These are phyloP conservation scores for Brachymystax lenok DNA, from an alignment of 2,797 vertebrate species.

Conservation along the genomic window DNA sequence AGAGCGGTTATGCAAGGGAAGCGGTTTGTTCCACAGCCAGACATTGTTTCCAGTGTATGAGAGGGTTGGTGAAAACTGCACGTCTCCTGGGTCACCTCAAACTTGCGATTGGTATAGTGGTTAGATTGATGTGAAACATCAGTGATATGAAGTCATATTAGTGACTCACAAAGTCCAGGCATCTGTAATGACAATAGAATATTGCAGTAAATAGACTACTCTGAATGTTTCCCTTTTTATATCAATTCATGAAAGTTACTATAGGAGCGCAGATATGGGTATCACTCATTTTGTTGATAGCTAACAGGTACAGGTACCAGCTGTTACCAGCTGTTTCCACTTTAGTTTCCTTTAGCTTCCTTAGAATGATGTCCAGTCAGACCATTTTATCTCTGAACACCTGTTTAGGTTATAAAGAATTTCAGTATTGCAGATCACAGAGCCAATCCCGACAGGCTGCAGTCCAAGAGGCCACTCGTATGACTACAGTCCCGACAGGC, in stretches of 20 bases:
- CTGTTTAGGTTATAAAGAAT: background rate
- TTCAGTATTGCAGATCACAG: background rate
- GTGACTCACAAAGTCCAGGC: no score
- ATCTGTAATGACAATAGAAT: no score
- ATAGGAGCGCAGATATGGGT: background rate
- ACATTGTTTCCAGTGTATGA: constrained; percentile 1
- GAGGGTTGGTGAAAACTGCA: background rate
- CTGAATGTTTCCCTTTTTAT: no score
- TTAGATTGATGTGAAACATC: background rate
- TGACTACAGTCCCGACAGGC: background rate
- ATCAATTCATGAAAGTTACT: no score
- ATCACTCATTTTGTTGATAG: background rate
- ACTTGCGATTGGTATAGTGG: background rate
- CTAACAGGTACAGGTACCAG: background rate
- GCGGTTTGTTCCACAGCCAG: constrained; percentile 13
- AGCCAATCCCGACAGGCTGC: background rate
- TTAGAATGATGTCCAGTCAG: background rate
- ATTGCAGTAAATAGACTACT: no score
- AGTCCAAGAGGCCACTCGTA: background rate
- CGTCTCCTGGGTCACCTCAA: background rate
- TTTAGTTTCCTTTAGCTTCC: background rate
- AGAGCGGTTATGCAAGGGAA: background rate
- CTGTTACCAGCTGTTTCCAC: background rate
- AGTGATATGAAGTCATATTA: background rate
- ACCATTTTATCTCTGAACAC: background rate